Evolutionary conservation across 2,797 vertebrate genomes (phyloP).

Genomic region (Gymnoscopelus braueri): DNA sequence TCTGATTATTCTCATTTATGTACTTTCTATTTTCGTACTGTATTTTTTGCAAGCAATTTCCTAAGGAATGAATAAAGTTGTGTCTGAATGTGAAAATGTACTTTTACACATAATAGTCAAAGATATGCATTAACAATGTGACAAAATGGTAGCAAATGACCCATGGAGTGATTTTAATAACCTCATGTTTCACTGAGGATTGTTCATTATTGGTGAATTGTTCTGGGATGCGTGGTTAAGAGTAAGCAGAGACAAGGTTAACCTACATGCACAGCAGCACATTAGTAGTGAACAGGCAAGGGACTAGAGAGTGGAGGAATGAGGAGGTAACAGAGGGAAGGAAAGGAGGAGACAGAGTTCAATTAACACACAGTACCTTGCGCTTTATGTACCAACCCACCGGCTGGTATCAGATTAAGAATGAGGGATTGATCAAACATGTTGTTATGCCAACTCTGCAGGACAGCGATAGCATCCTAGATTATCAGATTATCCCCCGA

Average conservation of each 20-base stretch:
- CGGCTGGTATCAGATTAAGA: constrained; percentile 22
- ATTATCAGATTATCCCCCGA: constrained; percentile 36
- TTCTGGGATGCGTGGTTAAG: constrained; percentile 9
- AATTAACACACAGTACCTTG: not conserved
- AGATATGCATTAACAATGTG: not conserved
- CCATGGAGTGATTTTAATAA: not conserved
- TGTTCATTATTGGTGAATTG: not conserved
- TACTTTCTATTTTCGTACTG: too few relatives aligned
- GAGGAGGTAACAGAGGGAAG: constrained; percentile 18
- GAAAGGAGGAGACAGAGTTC: constrained; percentile 12
- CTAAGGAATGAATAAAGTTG: too few relatives aligned
- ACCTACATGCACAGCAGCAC: constrained; percentile 61
- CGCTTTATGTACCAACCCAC: constrained; percentile 14
- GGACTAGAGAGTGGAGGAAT: constrained; percentile 30
- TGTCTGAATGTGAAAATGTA: too few relatives aligned
- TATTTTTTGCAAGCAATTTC: too few relatives aligned
- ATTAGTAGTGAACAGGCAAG: constrained; percentile 38
- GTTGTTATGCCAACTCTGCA: constrained; percentile 17
- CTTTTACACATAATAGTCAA: too few relatives aligned
- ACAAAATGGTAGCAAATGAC: not conserved
- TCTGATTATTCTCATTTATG: too few relatives aligned
- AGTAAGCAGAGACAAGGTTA: constrained; percentile 28
- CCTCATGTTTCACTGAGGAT: not conserved
- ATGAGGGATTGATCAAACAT: constrained; percentile 28
- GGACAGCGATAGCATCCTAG: not conserved